These are phyloP conservation scores for Catostomus latipinnis DNA, from an alignment of 2,797 vertebrate genomes.

Conservation along the genomic window DNA sequence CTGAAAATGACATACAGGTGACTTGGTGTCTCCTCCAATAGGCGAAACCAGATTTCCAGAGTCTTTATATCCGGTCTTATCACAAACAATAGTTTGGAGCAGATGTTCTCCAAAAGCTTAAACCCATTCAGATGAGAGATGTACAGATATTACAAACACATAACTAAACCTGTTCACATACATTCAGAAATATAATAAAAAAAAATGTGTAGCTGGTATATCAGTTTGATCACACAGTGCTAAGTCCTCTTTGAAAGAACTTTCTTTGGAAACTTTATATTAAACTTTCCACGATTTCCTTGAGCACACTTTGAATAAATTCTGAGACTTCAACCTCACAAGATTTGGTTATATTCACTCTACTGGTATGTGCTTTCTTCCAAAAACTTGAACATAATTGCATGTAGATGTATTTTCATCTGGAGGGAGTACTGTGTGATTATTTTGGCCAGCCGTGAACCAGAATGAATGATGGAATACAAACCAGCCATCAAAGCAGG, in stretches of 20 bases:
- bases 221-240: neutral
- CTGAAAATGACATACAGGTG: constrained; percentile 84
- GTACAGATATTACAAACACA: constrained; percentile 28
- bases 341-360: neutral
- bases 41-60: constrained; percentile 65
- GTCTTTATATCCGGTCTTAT: constrained; percentile 84
- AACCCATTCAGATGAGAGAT: constrained; percentile 10
- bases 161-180: neutral
- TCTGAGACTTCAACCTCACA: neutral
- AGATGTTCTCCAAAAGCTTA: constrained; percentile 51
- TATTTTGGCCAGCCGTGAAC: neutral
- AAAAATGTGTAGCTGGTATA: neutral
- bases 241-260: neutral
- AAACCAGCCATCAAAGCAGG: neutral
- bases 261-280: constrained; percentile 3
- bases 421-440: neutral
- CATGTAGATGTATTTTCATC: neutral
- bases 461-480: neutral
- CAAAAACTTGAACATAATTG: constrained; percentile 12
- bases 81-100: constrained; percentile 73
- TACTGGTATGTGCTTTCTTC: neutral
- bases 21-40: constrained; percentile 67
- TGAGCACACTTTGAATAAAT: no score
- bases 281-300: neutral
- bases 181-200: constrained; percentile 12